Evolutionary conservation across 2,888 invertebrate genomes (phyloP), one percentile per base, ranked within the genome.

Genomic region (Metallyticus violacea): DNA sequence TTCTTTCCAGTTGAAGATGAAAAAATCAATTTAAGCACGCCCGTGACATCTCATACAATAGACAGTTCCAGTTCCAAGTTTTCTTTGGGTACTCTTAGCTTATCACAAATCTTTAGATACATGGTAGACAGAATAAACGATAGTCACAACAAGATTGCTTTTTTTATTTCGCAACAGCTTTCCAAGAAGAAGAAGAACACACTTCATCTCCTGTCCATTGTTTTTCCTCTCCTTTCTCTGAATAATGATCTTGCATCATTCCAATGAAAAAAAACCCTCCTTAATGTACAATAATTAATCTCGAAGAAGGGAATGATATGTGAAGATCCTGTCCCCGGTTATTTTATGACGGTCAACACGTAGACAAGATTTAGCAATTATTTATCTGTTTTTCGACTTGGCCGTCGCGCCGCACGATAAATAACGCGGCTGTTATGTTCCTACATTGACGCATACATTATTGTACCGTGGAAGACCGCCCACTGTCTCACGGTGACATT

Each of bases 231-330:
- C 4, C 40, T 62, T 62, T 15, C 40, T 62, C 15, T 62, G 40
- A 62, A 15, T 62, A 62, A 62, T 62, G 22, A 62, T 62, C 40
- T 62, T 62, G 40, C 22, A 62, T 62, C 40, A 62, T 62, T 22
- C 15, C 15, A 22, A 62, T 4, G 40, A 62, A 62, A 62, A n/a
- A 29, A 77, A 83, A 83, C 26, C 77, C 76, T 28, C 77, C 77
- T 77, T 83, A 83, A 83, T 83, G 77, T 77, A 26, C 27, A n/a
- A 85, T 87, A 82, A 87, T 87, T 87, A 87, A 87, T 87, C 87
- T 85, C 85, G 27, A 62, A 62, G 26, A 80, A 77, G 28, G 26
- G 81, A 85, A 26, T 85, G 79, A 79, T 79, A 84, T 84, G 83
- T 85, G 85, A 85, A 85, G 40, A 22, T 15, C 40, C 15, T 15